Percentiles rank a stretch among this genome's conserved stretches.
These are phyloP conservation scores for Porites lobata DNA, from an alignment of 92 coral and sea anemone species.

Conservation along the genomic window DNA sequence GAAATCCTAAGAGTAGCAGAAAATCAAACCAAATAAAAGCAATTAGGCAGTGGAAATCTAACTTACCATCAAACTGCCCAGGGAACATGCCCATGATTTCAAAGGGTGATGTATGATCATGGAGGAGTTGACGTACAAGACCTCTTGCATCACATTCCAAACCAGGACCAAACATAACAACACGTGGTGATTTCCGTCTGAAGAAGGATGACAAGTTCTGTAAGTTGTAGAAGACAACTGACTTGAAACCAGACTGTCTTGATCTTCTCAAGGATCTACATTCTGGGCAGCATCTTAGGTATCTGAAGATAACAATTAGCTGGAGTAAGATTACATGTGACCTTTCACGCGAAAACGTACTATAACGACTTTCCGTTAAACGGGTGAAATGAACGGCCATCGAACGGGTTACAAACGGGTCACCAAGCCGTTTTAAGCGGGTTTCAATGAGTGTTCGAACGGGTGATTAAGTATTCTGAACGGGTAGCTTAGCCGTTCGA, in stretches of 20 bases:
- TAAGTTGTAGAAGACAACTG: conserved; percentile 77
- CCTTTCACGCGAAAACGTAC: too few species aligned
- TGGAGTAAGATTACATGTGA: neutral
- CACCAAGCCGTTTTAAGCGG: too few species aligned
- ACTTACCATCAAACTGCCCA: conserved; percentile 91
- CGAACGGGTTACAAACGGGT: too few species aligned
- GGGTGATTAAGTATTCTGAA: too few species aligned
- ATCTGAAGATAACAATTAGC: conserved; percentile 57
- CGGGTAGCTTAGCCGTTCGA: too few species aligned
- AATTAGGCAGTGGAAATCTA: neutral
- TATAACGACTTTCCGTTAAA: too few species aligned
- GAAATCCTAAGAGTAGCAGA: too few species aligned
- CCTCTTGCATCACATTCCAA: conserved; percentile 90
- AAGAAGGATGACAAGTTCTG: conserved; percentile 76
- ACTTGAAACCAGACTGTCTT: conserved; percentile 69
- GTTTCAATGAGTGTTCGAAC: too few species aligned
- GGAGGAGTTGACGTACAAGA: conserved; percentile 83
- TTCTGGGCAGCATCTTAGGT: conserved; percentile 85
- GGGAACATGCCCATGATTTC: conserved; percentile 91
- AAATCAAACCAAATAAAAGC: too few species aligned
- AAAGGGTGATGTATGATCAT: conserved; percentile 89
- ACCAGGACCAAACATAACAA: conserved; percentile 99
- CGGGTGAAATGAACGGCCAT: too few species aligned
- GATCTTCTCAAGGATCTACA: conserved; percentile 64
- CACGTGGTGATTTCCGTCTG: conserved; percentile 74